Evolutionary conservation across 2,888 invertebrate genomes (phyloP), one percentile per base, ranked within the genome.

Genomic region (Philonicus albiceps): DNA sequence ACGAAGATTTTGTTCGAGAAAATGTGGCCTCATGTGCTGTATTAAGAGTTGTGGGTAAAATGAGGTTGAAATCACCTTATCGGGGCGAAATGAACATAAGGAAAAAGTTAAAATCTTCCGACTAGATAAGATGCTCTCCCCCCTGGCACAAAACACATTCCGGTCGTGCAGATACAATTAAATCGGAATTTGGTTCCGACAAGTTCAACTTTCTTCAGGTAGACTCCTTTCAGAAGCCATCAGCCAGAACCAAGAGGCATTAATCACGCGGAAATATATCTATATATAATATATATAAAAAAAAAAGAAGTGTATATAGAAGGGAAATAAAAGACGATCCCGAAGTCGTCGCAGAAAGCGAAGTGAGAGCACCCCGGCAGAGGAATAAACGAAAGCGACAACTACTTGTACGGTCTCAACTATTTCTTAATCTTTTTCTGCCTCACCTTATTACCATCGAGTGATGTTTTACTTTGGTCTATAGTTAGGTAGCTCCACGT

Each of bases 391-490:
- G 81, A 81, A 84, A 84, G 72, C 84, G 84, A 84, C 84, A 84
- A 72, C 40, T 34, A 53, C 84, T 55, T 55, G 81, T 81, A 81
- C 30, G 53, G 72, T 22, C 40, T 84, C 55, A 84, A 72, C 37
- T 72, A 84, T 84, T 84, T 84, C 84, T 84, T 72, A 72, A 72
- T 84, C 84, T 84, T 84, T 72, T 72, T 84, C 40, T 72, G 34
- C 34, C 64, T 37, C 84, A 72, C 64, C 84, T 84, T 84, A 84
- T 72, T 84, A 72, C 37, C 37, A 84, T 84, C 84, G 34, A 72
- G 37, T 84, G 64, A 84, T 84, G 37, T 84, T 81, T 84, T 84
- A 84, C 84, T 84, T 84, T 84, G 81, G 27, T 81, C 34, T 81
- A 81, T 30, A 49, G 34, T 53, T 81, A 55, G 55, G 81, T 49